Evolutionary conservation across 2,797 vertebrate genomes (phyloP).

Genomic region (Sebastes cheni): DNA sequence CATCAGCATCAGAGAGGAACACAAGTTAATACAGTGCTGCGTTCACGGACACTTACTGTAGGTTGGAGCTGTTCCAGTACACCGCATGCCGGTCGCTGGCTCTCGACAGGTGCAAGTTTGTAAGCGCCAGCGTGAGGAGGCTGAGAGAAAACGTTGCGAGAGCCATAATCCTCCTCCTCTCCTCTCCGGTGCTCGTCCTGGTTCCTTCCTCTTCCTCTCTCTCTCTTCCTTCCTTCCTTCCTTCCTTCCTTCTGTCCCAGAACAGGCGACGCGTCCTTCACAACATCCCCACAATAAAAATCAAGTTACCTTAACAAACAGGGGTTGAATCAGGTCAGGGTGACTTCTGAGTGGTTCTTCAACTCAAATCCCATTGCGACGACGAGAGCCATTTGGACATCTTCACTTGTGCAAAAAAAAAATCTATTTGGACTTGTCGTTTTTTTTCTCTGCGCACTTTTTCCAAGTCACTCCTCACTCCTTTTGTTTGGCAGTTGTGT

Average conservation of each 20-base stretch:
- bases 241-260: slow-evolving; percentile 58
- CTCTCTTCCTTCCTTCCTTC: slow-evolving; percentile 22
- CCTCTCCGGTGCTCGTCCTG: slow-evolving; percentile 48
- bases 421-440: neutral
- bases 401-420: slow-evolving; percentile 27
- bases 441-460: slow-evolving; percentile 50
- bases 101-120: slow-evolving; percentile 74
- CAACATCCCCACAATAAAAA: slow-evolving; percentile 66
- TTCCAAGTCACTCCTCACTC: slow-evolving; percentile 38
- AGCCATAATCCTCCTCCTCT: slow-evolving; percentile 76
- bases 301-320: slow-evolving; percentile 48
- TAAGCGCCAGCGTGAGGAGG: slow-evolving; percentile 77
- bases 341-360: slow-evolving; percentile 57
- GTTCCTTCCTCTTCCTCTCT: slow-evolving; percentile 41
- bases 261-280: slow-evolving; percentile 49
- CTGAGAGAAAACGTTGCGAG: slow-evolving; percentile 75
- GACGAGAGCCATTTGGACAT: slow-evolving; percentile 37
- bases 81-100: slow-evolving; percentile 81
- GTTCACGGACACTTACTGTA: slow-evolving; percentile 72
- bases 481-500: slow-evolving; percentile 34
- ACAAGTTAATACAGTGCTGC: slow-evolving; percentile 3
- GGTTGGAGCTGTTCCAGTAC: slow-evolving; percentile 84
- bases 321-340: neutral
- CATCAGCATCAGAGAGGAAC: slow-evolving; percentile 25
- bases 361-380: slow-evolving; percentile 71